Percentiles rank a stretch among this genome's conserved stretches.
phyloP scores from a whole-genome alignment of 2,888 invertebrate species.

The Agonopterix heracliana region DNA sequence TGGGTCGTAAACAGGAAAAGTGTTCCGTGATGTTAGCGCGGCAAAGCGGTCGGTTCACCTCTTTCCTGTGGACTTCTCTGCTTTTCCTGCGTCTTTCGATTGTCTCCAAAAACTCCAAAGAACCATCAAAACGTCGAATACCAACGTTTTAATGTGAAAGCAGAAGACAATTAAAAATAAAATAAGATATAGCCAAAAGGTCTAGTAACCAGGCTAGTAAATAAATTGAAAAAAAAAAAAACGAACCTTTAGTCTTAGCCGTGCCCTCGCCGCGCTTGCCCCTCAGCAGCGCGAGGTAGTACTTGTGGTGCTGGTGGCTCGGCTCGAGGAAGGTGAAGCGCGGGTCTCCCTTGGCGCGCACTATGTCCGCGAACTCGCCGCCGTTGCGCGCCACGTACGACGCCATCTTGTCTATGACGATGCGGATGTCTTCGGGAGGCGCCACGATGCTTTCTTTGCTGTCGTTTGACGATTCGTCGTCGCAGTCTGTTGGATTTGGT shows the following conservation, averaged over 20 bases:
- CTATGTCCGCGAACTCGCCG: conserved; percentile 92
- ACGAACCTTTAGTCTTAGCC: not conserved
- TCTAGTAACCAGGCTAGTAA: no score
- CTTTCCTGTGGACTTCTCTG: no score
- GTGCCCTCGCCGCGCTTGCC: conserved; percentile 37
- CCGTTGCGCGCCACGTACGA: conserved; percentile 97
- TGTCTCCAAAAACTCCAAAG: no score
- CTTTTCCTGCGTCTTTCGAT: no score
- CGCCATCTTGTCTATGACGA: conserved; percentile 97
- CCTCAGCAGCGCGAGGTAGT: conserved; percentile 79
- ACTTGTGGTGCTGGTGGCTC: conserved; percentile 85
- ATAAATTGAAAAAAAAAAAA: no score
- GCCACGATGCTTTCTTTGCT: conserved; percentile 53
- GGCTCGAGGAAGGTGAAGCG: conserved; percentile 91
- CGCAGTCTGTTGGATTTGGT: conserved; percentile 38
- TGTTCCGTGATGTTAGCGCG: no score
- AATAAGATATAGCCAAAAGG: no score
- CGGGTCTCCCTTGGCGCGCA: conserved; percentile 88
- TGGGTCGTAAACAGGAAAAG: no score
- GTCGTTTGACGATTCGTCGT: conserved; percentile 49
- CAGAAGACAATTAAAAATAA: no score
- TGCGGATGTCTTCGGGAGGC: conserved; percentile 88
- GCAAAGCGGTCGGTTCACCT: no score
- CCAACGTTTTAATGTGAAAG: no score
- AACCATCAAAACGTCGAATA: no score